Base-by-base conservation (phyloP, 2,888 invertebrate species). In the Megalurothrips usitatus region DNA sequence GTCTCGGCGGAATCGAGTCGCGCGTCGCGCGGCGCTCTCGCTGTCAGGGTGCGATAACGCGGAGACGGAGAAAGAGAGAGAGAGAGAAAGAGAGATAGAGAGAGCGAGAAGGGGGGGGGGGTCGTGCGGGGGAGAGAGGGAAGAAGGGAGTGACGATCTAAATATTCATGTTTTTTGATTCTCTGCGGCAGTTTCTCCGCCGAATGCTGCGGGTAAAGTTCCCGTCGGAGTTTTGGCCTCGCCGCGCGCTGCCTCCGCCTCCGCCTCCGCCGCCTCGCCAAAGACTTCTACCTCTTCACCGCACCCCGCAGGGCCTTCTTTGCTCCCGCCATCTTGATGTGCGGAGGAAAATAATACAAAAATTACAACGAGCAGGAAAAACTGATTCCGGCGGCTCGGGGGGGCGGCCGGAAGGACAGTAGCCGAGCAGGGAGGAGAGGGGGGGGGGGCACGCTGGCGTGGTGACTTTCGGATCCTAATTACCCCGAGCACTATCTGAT, bases 91-190 rank as follows among this genome's bases (percentile, higher is more conserved):
- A 26, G 8, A 26, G 9, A 12, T 23, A 26, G 23, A n/a, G 26
- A 12, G 26, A 26, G 23, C 8, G 11, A 23, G 68, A 19, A 8
- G 23, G 11, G 23, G n/a, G 0, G 68, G 12, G 68, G 10, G 26
- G 17, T 11, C 11, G 14, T 14, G 58, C 11, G 19, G 17, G 58
- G 14, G 68, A 26, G 11, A 11, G 10, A 4, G 68, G 26, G 26
- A 8, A 26, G 68, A 9, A 3, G 68, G 26, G 68, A 12, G 12
- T 23, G 12, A 26, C 68, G 26, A 26, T 26, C 68, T 75, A 75
- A 75, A 75, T 75, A 75, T 75, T 75, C 68, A 75, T 75, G 68
- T 75, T 75, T 75, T 75, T 26, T 75, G 68, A 75, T 75, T 75
- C 68, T 58, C 58, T 58, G 58, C 58, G 58, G 58, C 34, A 58